Conservation (phyloP, 2,797 vertebrate genomes). For the Botia almorhae region DNA sequence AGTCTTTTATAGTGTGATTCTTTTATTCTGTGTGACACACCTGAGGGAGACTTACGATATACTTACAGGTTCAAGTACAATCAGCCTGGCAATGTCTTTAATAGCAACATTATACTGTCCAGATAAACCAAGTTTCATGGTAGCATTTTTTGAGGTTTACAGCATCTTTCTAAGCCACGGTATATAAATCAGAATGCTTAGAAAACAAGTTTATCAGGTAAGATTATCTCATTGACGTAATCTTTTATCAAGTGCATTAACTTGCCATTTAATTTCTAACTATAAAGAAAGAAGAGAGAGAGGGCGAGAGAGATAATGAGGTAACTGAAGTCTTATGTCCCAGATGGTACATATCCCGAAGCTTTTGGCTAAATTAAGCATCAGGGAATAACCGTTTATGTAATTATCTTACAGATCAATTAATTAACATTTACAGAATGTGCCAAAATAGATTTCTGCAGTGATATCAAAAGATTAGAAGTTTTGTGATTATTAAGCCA, state of each 20-base stretch:
- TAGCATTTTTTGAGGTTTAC: too few relatives aligned
- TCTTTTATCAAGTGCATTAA: conserved; percentile 3
- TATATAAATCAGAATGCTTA: background rate
- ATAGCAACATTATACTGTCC: too few relatives aligned
- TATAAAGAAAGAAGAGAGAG: background rate
- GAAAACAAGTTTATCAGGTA: background rate
- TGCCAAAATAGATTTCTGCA: conserved; percentile 29
- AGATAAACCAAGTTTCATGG: too few relatives aligned
- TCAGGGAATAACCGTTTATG: conserved; percentile 64
- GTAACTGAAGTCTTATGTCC: conserved; percentile 61
- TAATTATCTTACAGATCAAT: conserved; percentile 63
- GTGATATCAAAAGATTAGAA: conserved; percentile 10
- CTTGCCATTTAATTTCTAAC: conserved; percentile 12
- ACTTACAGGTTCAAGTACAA: background rate
- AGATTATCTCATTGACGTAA: background rate
- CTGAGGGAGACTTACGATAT: too few relatives aligned
- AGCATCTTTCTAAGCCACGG: background rate
- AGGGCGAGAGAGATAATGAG: conserved; percentile 28
- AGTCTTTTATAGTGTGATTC: too few relatives aligned
- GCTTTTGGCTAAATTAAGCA: conserved; percentile 68
- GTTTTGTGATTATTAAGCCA: conserved; percentile 4
- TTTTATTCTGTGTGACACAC: too few relatives aligned
- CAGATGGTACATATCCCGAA: conserved; percentile 73
- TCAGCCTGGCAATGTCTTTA: too few relatives aligned
- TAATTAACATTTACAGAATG: conserved; percentile 48